These are phyloP conservation scores for Oxyura jamaicensis DNA, from an alignment of 2,113 vertebrate species.

Conservation along the genomic window DNA sequence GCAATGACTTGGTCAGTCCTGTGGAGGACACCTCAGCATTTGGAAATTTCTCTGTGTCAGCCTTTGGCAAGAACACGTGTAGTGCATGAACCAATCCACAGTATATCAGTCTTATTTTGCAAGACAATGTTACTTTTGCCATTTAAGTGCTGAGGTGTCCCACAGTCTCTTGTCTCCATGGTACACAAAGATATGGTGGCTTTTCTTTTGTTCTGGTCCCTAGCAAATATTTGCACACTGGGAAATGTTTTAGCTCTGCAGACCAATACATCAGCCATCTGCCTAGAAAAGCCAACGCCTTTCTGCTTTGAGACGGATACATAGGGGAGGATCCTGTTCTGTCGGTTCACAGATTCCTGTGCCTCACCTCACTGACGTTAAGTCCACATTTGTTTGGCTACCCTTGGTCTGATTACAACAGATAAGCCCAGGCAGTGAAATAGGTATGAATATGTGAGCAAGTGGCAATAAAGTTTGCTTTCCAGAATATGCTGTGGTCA, in stretches of 20 bases:
- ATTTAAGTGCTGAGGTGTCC: constrained; percentile 78
- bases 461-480: constrained; percentile 12
- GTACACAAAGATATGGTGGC: constrained; percentile 51
- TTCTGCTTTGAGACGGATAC: constrained; percentile 67
- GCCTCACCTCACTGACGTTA: constrained; percentile 46
- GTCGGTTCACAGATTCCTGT: constrained; percentile 39
- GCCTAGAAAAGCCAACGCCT: constrained; percentile 74
- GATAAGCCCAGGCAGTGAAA: constrained; percentile 58
- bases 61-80: background rate
- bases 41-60: constrained; percentile 2
- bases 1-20: background rate
- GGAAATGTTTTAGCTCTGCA: constrained; percentile 62
- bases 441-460: background rate
- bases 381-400: constrained; percentile 65
- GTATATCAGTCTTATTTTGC: background rate
- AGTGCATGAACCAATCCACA: background rate
- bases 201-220: constrained; percentile 72
- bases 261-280: constrained; percentile 76
- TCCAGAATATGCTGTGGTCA: background rate
- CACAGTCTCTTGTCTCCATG: constrained; percentile 44
- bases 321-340: constrained; percentile 74
- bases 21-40: constrained; percentile 29
- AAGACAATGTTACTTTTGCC: background rate
- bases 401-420: constrained; percentile 53
- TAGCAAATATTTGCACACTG: constrained; percentile 80